Conservation (phyloP, 2,113 vertebrate species). For the Zosterops pallidus region DNA sequence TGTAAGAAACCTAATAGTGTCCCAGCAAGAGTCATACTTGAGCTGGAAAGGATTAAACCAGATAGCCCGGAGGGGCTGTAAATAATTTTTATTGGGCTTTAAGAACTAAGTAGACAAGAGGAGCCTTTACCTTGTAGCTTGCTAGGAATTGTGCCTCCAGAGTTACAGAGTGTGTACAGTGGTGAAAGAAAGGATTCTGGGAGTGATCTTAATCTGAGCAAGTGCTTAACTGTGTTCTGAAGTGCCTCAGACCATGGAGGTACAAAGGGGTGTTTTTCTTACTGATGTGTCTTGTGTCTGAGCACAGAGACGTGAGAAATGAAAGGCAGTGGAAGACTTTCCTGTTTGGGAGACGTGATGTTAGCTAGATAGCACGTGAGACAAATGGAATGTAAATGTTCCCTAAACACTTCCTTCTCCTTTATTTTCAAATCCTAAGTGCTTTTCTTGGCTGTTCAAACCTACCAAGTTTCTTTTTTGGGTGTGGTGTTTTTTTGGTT, state of each 20-base stretch:
- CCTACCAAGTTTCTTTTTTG: neutral
- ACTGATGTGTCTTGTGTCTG: neutral
- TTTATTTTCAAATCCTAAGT: neutral
- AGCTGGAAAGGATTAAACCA: constrained; percentile 29
- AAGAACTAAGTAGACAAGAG: neutral
- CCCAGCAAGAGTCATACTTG: constrained; percentile 34
- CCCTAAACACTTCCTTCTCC: neutral
- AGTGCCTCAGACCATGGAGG: neutral
- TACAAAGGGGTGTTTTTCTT: neutral
- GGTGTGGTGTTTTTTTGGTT: neutral
- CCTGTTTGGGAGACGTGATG: neutral
- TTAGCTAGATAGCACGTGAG: neutral
- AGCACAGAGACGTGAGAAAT: neutral
- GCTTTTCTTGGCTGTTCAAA: neutral
- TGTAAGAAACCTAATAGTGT: neutral
- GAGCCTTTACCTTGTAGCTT: neutral
- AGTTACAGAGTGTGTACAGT: neutral
- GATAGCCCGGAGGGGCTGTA: neutral
- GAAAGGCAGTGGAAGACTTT: neutral
- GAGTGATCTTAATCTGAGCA: neutral
- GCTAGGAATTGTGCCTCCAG: neutral
- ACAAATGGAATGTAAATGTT: neutral
- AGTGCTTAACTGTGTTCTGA: neutral
- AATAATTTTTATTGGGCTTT: constrained; percentile 28
- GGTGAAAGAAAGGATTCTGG: neutral